These are phyloP conservation scores for Dimorphilus gyrociliatus DNA, from an alignment of 2,888 invertebrate species.

Conservation along the genomic window DNA sequence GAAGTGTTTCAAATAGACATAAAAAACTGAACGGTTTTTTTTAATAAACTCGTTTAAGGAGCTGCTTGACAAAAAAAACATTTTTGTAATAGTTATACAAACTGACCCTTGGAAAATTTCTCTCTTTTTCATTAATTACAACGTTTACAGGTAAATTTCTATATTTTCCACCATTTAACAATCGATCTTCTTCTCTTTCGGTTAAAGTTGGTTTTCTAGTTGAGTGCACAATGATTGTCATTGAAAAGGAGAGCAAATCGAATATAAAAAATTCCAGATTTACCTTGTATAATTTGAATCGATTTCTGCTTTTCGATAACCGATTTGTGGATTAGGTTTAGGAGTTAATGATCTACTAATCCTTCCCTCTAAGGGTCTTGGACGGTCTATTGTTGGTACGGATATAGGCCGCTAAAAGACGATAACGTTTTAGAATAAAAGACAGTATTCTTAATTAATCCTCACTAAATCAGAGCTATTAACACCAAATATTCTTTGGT, in stretches of 20 bases:
- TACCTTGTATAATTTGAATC: slow-evolving; percentile 7
- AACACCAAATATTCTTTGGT: slow-evolving; percentile 9
- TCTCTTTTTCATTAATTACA: slow-evolving; percentile 4
- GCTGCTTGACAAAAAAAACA: no score
- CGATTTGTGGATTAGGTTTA: neutral
- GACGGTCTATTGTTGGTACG: slow-evolving; percentile 24
- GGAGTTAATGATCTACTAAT: slow-evolving; percentile 13
- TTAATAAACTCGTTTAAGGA: no score
- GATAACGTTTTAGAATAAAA: neutral
- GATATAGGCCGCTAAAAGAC: slow-evolving; percentile 20
- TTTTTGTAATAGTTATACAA: no score
- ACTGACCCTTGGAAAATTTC: slow-evolving; percentile 14
- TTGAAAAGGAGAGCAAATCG: no score
- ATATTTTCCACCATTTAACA: slow-evolving; percentile 24
- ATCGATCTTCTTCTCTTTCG: slow-evolving; percentile 22
- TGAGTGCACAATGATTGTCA: no score
- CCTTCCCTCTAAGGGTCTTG: slow-evolving; percentile 26
- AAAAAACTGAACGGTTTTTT: no score
- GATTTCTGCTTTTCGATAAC: neutral
- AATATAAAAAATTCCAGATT: no score
- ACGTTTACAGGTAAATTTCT: slow-evolving; percentile 18
- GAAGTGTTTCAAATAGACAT: no score
- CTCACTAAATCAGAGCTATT: slow-evolving; percentile 23
- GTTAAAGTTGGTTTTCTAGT: slow-evolving; percentile 15
- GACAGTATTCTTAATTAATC: neutral